Conservation (phyloP, 1,140 invertebrate genomes). For the roundworm (Caenorhabditis elegans) region WBcel235 BX284603.4:10565001-10565500, state of each 20-base stretch:
- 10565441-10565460: not conserved
- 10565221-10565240: constrained; percentile 25
- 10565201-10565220: not conserved
- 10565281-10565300: not conserved
- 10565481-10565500: not conserved
- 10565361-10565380: too few species aligned
- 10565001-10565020: too few species aligned
- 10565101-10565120: too few species aligned
- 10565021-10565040: too few species aligned
- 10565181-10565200: constrained; percentile 23
- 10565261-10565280: constrained; percentile 38
- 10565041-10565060: too few species aligned
- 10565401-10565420: constrained; percentile 14
- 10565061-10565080: too few species aligned
- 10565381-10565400: not conserved
- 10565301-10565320: not conserved
- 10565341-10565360: too few species aligned
- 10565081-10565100: too few species aligned
- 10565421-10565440: too few species aligned
- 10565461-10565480: too few species aligned
- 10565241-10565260: constrained; percentile 39
- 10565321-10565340: too few species aligned
- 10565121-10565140: too few species aligned
- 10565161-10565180: constrained; percentile 12
- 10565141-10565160: not conserved